A percentile compares a stretch with the other conserved stretches of the same genome.
Conservation (phyloP, 2,888 invertebrate species). For the Standfussiana lucernea region DNA sequence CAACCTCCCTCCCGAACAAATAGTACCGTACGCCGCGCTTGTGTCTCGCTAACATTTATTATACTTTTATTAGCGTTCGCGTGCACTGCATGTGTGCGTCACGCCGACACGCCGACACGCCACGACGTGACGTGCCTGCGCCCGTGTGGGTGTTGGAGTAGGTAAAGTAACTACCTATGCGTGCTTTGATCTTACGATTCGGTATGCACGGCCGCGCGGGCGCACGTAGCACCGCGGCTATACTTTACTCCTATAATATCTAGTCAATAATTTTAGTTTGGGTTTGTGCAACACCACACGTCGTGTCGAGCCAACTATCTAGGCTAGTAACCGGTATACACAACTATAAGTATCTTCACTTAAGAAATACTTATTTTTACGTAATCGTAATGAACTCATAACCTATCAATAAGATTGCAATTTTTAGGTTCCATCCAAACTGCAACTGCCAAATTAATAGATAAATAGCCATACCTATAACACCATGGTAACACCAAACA, state of each 20-base stretch:
- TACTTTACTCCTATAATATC: constrained; percentile 89
- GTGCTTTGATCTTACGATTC: constrained; percentile 91
- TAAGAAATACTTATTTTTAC: constrained; percentile 62
- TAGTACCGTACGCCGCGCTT: constrained; percentile 90
- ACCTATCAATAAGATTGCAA: constrained; percentile 45
- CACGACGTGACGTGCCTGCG: constrained; percentile 69
- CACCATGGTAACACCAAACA: neutral
- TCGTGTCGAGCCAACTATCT: constrained; percentile 79
- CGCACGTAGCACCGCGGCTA: constrained; percentile 87
- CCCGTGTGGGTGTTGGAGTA: constrained; percentile 87
- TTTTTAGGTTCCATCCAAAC: constrained; percentile 23
- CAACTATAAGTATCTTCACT: constrained; percentile 75
- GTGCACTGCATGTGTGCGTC: constrained; percentile 79
- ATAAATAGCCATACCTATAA: too few relatives aligned
- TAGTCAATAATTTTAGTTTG: constrained; percentile 89
- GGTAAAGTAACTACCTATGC: constrained; percentile 88
- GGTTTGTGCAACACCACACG: constrained; percentile 88
- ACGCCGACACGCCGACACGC: constrained; percentile 72
- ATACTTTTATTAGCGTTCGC: constrained; percentile 87
- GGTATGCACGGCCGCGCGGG: constrained; percentile 89
- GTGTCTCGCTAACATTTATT: constrained; percentile 89
- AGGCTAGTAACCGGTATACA: constrained; percentile 76
- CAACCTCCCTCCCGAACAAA: constrained; percentile 90
- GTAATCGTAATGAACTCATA: constrained; percentile 56
- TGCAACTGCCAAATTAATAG: neutral